phyloP scores from a whole-genome alignment of 2,888 invertebrate genomes.

The Allacma fusca region DNA sequence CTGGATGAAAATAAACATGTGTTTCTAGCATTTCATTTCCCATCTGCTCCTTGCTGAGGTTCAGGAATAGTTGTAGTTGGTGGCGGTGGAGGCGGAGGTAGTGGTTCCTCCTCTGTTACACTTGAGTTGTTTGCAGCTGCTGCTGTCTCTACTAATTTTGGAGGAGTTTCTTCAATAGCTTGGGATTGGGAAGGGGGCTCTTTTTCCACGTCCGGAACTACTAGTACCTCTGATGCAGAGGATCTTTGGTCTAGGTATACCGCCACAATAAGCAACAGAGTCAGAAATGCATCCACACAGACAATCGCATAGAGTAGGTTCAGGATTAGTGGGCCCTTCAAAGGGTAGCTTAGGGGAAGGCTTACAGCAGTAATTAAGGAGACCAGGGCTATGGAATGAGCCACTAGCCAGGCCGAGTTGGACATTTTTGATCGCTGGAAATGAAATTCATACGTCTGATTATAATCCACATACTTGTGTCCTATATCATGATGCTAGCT shows the following conservation, averaged over 20 bases:
- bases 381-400: conserved; percentile 9
- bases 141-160: background rate
- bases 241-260: conserved; percentile 21
- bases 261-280: conserved; percentile 16
- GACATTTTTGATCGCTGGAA: conserved; percentile 34
- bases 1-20: background rate
- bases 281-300: conserved; percentile 37
- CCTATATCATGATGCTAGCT: no score
- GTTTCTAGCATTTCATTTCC: background rate
- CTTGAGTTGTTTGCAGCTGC: background rate
- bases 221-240: background rate
- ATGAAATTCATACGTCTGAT: background rate
- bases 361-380: background rate
- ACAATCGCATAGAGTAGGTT: conserved; percentile 28
- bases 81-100: conserved; percentile 24
- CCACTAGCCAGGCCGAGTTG: conserved; percentile 20
- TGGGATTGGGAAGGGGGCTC: background rate
- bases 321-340: background rate
- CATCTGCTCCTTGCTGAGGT: background rate
- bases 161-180: background rate
- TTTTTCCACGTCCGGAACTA: background rate
- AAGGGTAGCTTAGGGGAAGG: conserved; percentile 22
- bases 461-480: no score
- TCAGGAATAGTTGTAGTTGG: background rate
- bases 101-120: conserved; percentile 5